Conservation (phyloP, 2,888 invertebrate genomes). For the Adineta ricciae region DNA sequence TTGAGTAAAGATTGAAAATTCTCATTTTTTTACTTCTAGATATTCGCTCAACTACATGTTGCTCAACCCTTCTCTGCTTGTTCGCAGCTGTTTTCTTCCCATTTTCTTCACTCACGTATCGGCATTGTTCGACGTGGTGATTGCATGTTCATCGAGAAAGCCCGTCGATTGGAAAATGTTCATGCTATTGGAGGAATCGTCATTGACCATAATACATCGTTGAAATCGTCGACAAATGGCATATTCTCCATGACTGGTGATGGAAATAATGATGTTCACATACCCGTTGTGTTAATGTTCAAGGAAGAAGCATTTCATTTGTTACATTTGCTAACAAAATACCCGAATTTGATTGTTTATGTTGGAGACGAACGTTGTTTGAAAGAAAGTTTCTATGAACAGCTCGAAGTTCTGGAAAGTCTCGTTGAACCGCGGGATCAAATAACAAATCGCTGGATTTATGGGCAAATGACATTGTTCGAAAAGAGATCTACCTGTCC, state of each 20-base stretch:
- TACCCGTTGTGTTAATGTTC: constrained; percentile 29
- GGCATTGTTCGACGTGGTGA: constrained; percentile 77
- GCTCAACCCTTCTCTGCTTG: constrained; percentile 64
- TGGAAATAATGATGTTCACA: constrained; percentile 26
- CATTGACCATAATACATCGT: constrained; percentile 62
- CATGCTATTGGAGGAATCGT: constrained; percentile 77
- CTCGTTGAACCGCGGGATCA: not conserved
- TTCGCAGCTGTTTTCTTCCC: constrained; percentile 55
- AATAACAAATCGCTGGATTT: not conserved
- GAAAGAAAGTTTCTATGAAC: constrained; percentile 3
- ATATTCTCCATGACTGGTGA: constrained; percentile 31
- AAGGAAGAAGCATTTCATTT: constrained; percentile 25
- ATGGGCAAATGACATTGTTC: not conserved
- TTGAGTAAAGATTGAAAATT: not conserved
- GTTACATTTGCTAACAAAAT: not conserved
- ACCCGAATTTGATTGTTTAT: not conserved
- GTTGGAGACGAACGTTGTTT: not conserved
- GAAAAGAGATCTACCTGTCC: not conserved
- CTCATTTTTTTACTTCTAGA: constrained; percentile 41
- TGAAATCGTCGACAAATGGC: constrained; percentile 65
- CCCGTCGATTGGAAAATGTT: constrained; percentile 66
- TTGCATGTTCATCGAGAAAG: constrained; percentile 92
- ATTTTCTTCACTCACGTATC: constrained; percentile 52
- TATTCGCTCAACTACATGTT: constrained; percentile 59
- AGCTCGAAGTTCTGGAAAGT: not conserved